Evolutionary conservation across 1,140 invertebrate genomes (phyloP), one percentile per base, ranked within the genome.

Genomic region (Drosophila tropicalis): DNA sequence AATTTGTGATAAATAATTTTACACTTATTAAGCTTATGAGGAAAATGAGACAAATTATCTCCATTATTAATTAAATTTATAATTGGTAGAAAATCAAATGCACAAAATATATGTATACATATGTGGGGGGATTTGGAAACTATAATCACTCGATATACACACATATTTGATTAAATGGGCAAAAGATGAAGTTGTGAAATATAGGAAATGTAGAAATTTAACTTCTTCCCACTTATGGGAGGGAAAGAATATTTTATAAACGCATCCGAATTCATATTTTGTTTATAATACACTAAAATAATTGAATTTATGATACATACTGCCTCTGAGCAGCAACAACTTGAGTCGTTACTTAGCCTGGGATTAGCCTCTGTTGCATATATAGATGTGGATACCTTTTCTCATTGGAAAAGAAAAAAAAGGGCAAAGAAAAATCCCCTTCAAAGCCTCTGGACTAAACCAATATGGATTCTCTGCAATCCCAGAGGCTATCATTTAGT

Each of bases 401-500:
- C 44, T 51, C 12, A 15, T 12, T 22, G 12, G 29, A 29, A 15
- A 7, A 5, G 12, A 22, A 54, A 63, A 41, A 62, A 41, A 13
- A n/a, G 7, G 17, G 12, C 32, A 19, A 34, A 58, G 9, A 34
- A 19, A 58, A 36, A n/a, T n/a, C 56, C 56, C 56, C 32, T 15
- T 34, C 13, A 34, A 29, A 17, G 55, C 15, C 29, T 17, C 15
- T 32, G 32, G 17, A 19, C 15, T 34, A 58, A 58, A 58, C 56
- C 56, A 58, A 58, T 58, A 39, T 39, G 34, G 15, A 58, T 36
- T 58, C 10, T 5, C 29, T 0, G 32, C n/a, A 58, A 39, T 58
- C 56, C 3, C 56, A 58, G 39, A 58, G 56, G 80, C 65, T 89
- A 87, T 87, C 80, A 74, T 80, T 87, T 83, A 77, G 76, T 89